A percentile compares a stretch with the other conserved stretches of the same genome.
Evolutionary conservation across 2,797 vertebrate species (phyloP).

Genomic region (Sarcoramphus papa): DNA sequence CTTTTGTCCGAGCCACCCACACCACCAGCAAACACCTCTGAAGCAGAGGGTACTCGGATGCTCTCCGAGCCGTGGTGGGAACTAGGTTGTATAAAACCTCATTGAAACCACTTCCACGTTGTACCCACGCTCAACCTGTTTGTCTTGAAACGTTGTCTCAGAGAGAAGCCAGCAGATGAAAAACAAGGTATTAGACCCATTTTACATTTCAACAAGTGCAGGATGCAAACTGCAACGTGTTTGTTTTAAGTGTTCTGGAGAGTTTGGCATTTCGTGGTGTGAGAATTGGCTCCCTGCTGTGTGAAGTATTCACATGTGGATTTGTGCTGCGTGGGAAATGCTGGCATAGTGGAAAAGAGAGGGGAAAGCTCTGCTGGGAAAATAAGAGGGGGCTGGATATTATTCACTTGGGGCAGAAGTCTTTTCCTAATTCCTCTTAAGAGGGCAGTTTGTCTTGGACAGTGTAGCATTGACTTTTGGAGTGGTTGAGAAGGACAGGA

Average conservation of each 20-base stretch:
- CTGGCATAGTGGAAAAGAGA: conserved; percentile 40
- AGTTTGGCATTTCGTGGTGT: neutral
- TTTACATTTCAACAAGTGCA: conserved; percentile 16
- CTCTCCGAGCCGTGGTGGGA: neutral
- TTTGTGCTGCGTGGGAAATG: conserved; percentile 21
- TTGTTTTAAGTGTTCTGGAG: conserved; percentile 26
- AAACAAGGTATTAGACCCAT: neutral
- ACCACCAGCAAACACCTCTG: neutral
- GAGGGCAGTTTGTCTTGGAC: conserved; percentile 45
- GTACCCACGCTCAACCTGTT: neutral
- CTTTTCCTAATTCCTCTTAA: neutral
- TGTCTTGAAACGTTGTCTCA: neutral
- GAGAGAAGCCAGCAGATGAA: neutral
- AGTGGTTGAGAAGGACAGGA: neutral
- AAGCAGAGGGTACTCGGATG: neutral
- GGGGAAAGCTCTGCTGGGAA: conserved; percentile 44
- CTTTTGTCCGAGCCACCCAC: conserved; percentile 12
- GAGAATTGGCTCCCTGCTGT: conserved; percentile 29
- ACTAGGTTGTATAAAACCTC: conserved; percentile 37
- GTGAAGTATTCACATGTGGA: conserved; percentile 14
- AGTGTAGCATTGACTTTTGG: neutral
- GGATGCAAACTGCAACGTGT: neutral
- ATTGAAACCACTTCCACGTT: conserved; percentile 16
- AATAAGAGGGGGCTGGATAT: conserved; percentile 34
- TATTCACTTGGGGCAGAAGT: conserved; percentile 14